Conservation (phyloP, 2,888 invertebrate species). For the Dolomedes plantarius region DNA sequence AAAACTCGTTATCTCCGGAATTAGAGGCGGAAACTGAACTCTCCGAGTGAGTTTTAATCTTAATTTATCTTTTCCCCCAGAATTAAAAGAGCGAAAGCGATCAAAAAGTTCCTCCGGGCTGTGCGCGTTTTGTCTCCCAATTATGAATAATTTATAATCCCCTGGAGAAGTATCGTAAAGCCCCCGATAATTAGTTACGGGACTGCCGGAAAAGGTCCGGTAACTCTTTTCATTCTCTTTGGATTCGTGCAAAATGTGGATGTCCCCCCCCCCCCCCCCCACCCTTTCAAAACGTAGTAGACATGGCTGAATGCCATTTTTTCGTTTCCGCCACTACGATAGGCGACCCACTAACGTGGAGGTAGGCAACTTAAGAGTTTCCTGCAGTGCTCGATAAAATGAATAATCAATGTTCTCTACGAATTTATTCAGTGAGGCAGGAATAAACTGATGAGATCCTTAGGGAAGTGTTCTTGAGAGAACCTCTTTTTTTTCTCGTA, state of each 20-base stretch:
- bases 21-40: conserved; percentile 39
- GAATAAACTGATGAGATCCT: too few species aligned
- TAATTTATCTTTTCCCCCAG: conserved; percentile 53
- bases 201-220: neutral
- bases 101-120: conserved; percentile 37
- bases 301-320: neutral
- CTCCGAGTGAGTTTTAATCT: conserved; percentile 23
- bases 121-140: conserved; percentile 1
- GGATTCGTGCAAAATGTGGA: neutral
- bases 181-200: conserved; percentile 33
- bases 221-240: neutral
- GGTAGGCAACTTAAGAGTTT: too few species aligned
- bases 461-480: too few species aligned
- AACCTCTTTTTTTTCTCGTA: too few species aligned
- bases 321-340: neutral
- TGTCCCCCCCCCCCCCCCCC: too few species aligned
- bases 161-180: conserved; percentile 30
- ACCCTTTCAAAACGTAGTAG: too few species aligned
- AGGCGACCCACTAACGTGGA: too few species aligned
- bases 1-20: conserved; percentile 43
- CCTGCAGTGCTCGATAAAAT: neutral
- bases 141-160: conserved; percentile 60
- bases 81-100: conserved; percentile 56
- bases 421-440: too few species aligned
- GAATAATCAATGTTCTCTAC: neutral